Percentiles rank a stretch among this genome's conserved stretches.
Conservation (phyloP, 2,113 vertebrate genomes). For the Zosterops pallidus region DNA sequence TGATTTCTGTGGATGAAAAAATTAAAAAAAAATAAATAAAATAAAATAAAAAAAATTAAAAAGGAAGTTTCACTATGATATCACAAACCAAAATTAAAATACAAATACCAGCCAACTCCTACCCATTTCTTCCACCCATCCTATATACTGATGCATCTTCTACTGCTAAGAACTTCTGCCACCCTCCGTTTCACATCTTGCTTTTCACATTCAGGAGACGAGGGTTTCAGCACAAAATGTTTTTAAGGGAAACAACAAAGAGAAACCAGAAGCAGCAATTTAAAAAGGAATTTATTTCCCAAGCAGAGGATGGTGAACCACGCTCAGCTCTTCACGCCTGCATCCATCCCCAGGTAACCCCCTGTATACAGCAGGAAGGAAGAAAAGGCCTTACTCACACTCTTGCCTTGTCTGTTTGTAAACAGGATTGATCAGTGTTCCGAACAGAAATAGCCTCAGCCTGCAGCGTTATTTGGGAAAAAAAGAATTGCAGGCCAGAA, state of each 20-base stretch:
- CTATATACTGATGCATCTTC: background rate
- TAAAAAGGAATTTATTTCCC: background rate
- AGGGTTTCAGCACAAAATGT: background rate
- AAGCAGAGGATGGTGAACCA: background rate
- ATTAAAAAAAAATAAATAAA: too few species aligned
- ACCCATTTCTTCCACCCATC: background rate
- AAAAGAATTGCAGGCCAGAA: background rate
- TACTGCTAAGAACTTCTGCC: background rate
- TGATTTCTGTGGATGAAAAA: fast-evolving
- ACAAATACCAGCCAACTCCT: background rate
- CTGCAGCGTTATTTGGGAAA: background rate
- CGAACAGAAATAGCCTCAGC: background rate
- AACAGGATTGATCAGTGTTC: background rate
- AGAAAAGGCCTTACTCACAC: background rate
- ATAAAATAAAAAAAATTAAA: too few species aligned
- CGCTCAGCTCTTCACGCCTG: fast-evolving
- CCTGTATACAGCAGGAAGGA: fast-evolving
- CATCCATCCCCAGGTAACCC: background rate
- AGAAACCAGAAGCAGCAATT: background rate
- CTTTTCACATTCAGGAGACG: background rate
- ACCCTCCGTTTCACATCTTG: background rate
- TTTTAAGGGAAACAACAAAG: background rate
- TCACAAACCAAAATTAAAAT: background rate
- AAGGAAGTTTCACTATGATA: background rate
- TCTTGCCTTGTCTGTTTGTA: background rate